Conservation (phyloP, 2,113 vertebrate genomes). For the Engystomops pustulosus region DNA sequence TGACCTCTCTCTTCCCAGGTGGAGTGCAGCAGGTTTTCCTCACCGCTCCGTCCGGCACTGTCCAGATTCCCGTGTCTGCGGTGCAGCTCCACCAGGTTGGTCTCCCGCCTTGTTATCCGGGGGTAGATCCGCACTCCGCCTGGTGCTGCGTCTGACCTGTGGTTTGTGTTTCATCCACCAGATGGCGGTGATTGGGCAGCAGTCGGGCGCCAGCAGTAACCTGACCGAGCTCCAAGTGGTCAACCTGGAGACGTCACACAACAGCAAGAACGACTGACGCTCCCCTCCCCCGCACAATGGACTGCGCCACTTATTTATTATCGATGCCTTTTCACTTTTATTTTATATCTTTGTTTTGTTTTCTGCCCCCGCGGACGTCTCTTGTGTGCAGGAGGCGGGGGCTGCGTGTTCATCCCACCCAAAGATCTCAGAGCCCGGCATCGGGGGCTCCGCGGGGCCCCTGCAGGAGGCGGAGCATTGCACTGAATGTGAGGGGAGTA, state of each 20-base stretch:
- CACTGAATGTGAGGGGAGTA: background rate
- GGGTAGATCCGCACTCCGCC: no score
- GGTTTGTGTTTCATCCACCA: conserved; percentile 62
- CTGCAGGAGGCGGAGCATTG: background rate
- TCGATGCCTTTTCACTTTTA: conserved; percentile 92
- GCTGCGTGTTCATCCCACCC: background rate
- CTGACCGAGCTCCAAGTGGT: conserved; percentile 97
- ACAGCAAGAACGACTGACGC: conserved; percentile 89
- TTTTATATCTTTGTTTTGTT: conserved; percentile 62
- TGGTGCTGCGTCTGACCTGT: background rate
- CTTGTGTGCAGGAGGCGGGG: background rate
- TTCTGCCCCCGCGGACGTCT: background rate
- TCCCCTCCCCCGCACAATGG: conserved; percentile 68
- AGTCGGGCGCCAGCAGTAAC: conserved; percentile 89
- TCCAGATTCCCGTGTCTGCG: conserved; percentile 96
- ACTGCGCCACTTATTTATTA: conserved; percentile 89
- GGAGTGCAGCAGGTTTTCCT: conserved; percentile 94
- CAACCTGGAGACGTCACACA: conserved; percentile 87
- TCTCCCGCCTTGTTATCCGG: background rate
- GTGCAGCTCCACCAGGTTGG: conserved; percentile 96
- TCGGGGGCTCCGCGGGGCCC: background rate
- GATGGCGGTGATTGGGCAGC: conserved; percentile 98
- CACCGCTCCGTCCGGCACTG: conserved; percentile 90
- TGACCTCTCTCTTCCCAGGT: conserved; percentile 69
- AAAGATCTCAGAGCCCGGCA: background rate